These are phyloP conservation scores for Acrossocheilus wenchowensis DNA, from an alignment of 2,797 vertebrate species.

Conservation along the genomic window DNA sequence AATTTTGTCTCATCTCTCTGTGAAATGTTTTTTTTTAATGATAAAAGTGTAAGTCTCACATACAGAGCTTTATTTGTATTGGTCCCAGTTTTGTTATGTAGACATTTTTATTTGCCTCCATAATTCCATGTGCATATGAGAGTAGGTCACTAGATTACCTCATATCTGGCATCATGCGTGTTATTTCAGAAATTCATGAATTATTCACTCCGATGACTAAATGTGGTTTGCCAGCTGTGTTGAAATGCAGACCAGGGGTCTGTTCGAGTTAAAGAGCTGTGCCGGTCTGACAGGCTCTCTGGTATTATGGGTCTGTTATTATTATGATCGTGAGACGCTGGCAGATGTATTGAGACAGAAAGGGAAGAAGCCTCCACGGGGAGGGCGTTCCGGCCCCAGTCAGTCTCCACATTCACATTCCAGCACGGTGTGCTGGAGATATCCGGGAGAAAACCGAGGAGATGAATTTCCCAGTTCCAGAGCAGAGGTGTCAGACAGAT, in stretches of 20 bases:
- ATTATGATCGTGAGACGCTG: conserved; percentile 23
- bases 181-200: conserved; percentile 21
- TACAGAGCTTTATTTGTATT: background rate
- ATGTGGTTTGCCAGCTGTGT: conserved; percentile 36
- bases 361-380: conserved; percentile 41
- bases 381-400: conserved; percentile 30
- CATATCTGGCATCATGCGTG: conserved; percentile 33
- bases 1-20: conserved; percentile 61
- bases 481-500: conserved; percentile 39
- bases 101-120: background rate
- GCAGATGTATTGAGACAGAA: conserved; percentile 42
- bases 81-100: background rate
- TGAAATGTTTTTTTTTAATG: background rate
- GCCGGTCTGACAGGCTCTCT: conserved; percentile 20
- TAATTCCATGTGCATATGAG: conserved; percentile 29
- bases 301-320: conserved; percentile 45
- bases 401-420: conserved; percentile 39
- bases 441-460: conserved; percentile 22
- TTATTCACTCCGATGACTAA: background rate
- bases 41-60: background rate
- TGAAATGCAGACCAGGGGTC: conserved; percentile 50
- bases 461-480: conserved; percentile 30
- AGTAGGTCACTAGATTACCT: conserved; percentile 40
- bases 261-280: conserved; percentile 50
- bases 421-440: background rate